These are phyloP conservation scores for Drosophila rhopaloa DNA, from an alignment of 1,140 invertebrate species.

Conservation along the genomic window DNA sequence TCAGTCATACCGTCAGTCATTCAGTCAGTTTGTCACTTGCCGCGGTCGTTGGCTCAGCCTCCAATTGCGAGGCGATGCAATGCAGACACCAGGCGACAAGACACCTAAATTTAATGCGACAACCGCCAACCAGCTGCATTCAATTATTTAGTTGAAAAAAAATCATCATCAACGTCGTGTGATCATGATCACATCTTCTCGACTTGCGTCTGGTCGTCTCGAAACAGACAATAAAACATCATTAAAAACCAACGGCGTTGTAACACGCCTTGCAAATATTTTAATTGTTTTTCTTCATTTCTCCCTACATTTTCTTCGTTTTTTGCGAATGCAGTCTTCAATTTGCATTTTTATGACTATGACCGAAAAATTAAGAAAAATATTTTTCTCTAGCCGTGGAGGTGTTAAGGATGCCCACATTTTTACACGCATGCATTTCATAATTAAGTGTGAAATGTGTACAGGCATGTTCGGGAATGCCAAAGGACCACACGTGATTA, in stretches of 20 bases:
- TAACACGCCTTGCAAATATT: conserved; percentile 79
- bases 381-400: conserved; percentile 16
- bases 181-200: conserved; percentile 37
- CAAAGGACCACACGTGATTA: conserved; percentile 29
- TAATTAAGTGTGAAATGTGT: conserved; percentile 39
- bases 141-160: conserved; percentile 82
- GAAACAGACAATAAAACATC: conserved; percentile 80
- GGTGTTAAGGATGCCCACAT: conserved; percentile 40
- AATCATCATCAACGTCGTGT: conserved; percentile 54
- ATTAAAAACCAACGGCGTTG: conserved; percentile 77
- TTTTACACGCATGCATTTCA: conserved; percentile 24
- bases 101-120: conserved; percentile 83
- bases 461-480: conserved; percentile 2
- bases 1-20: conserved; percentile 38
- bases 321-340: conserved; percentile 24
- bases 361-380: conserved; percentile 51
- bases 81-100: conserved; percentile 61
- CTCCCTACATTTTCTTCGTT: conserved; percentile 17
- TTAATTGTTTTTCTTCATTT: conserved; percentile 74
- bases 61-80: conserved; percentile 54
- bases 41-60: conserved; percentile 80
- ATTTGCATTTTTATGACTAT: conserved; percentile 54
- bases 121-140: conserved; percentile 81
- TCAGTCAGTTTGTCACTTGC: conserved; percentile 56
- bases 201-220: conserved; percentile 57